These are phyloP conservation scores for Molossus molossus DNA, from an alignment of 2,797 vertebrate species.

Conservation along the genomic window DNA sequence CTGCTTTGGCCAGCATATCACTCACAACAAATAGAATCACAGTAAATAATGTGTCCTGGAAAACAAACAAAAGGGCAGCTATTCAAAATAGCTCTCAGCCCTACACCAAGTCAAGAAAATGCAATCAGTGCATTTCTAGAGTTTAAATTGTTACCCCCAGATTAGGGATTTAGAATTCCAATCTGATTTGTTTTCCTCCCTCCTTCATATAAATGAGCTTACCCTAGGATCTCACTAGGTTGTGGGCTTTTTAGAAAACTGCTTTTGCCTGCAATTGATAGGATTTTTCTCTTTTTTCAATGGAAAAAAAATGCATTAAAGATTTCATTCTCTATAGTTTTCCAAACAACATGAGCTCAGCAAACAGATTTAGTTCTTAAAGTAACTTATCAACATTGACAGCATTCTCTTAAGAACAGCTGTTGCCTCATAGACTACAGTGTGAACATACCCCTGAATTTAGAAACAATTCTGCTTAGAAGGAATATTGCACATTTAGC, in stretches of 20 bases:
- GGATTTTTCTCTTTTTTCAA: conserved; percentile 67
- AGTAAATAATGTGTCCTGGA: conserved; percentile 24
- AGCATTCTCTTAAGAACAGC: conserved; percentile 83
- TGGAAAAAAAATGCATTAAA: conserved; percentile 78
- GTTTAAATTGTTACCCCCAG: conserved; percentile 72
- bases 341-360: conserved; percentile 86
- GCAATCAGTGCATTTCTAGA: conserved; percentile 73
- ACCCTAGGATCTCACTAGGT: conserved; percentile 73
- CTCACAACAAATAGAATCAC: conserved; percentile 39
- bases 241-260: conserved; percentile 79
- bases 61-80: conserved; percentile 65
- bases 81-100: conserved; percentile 66
- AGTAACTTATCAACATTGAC: conserved; percentile 85
- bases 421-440: conserved; percentile 82
- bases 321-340: conserved; percentile 82
- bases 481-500: conserved; percentile 76
- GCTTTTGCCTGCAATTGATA: conserved; percentile 82
- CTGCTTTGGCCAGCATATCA: conserved; percentile 52
- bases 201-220: conserved; percentile 74
- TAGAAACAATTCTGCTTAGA: conserved; percentile 82
- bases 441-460: conserved; percentile 80
- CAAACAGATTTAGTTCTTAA: conserved; percentile 86
- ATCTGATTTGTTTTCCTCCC: conserved; percentile 68
- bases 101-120: conserved; percentile 47
- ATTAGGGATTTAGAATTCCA: conserved; percentile 74